Evolutionary conservation across 2,113 vertebrate species (phyloP).

Genomic region (Suncus etruscus): DNA sequence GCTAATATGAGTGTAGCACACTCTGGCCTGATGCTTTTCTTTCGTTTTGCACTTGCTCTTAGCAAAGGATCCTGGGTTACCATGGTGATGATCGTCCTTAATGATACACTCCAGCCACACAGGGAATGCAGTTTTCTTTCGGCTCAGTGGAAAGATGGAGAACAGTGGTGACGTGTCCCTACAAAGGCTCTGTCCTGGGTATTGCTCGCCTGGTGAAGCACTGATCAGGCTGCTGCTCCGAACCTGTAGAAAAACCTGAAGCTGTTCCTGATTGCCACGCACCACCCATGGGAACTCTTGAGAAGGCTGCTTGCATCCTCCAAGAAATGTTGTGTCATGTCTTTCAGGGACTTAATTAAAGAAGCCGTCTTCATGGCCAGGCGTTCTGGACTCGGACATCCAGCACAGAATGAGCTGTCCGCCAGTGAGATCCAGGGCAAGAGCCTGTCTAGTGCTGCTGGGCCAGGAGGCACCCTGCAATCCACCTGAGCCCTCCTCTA

Average conservation of each 20-base stretch:
- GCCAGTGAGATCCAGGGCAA: too few relatives aligned
- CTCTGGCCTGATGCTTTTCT: slow-evolving; percentile 51
- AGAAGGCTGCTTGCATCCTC: slow-evolving; percentile 63
- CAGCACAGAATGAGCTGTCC: slow-evolving; percentile 42
- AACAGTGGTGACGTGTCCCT: neutral
- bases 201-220: slow-evolving; percentile 30
- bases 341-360: slow-evolving; percentile 73
- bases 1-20: slow-evolving; percentile 33
- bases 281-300: slow-evolving; percentile 3
- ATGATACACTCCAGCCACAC: neutral
- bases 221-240: slow-evolving; percentile 26
- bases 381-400: neutral
- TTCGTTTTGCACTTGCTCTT: slow-evolving; percentile 66
- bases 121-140: slow-evolving; percentile 68
- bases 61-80: slow-evolving; percentile 60
- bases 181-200: slow-evolving; percentile 18
- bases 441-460: too few relatives aligned
- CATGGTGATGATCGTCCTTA: slow-evolving; percentile 71
- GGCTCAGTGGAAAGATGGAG: neutral
- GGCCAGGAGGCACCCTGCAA: neutral
- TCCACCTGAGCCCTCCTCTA: neutral
- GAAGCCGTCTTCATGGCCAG: slow-evolving; percentile 55
- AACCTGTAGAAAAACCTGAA: slow-evolving; percentile 11
- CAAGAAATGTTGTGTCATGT: neutral
- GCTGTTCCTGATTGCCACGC: neutral